Conservation (phyloP, 1,140 invertebrate species). For the Gyrodactylus salaris region DNA sequence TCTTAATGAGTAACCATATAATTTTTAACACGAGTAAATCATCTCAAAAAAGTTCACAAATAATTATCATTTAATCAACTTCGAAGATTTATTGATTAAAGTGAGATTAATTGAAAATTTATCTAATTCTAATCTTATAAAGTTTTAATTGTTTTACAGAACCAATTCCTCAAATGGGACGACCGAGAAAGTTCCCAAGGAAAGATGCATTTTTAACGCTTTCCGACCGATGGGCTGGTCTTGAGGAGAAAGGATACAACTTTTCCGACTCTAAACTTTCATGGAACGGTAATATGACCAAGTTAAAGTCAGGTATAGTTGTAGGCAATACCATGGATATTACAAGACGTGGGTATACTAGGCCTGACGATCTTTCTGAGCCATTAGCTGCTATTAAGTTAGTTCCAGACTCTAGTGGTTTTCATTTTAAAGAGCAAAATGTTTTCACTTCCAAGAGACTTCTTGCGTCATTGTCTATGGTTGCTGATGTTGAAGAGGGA, state of each 20-base stretch:
- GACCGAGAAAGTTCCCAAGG: not conserved
- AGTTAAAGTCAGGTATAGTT: not conserved
- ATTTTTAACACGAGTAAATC: no score
- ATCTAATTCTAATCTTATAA: no score
- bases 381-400: not conserved
- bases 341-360: no score
- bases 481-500: not conserved
- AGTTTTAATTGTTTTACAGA: no score
- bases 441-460: not conserved
- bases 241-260: not conserved
- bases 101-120: no score
- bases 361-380: not conserved
- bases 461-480: not conserved
- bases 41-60: no score
- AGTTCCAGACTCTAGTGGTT: not conserved
- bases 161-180: not conserved
- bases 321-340: not conserved
- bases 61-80: no score
- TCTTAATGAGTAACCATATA: no score
- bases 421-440: not conserved
- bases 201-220: not conserved
- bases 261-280: not conserved
- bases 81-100: no score
- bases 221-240: not conserved
- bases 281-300: not conserved